phyloP scores from a whole-genome alignment of 2,888 invertebrate genomes.

The Ligdia adustata region DNA sequence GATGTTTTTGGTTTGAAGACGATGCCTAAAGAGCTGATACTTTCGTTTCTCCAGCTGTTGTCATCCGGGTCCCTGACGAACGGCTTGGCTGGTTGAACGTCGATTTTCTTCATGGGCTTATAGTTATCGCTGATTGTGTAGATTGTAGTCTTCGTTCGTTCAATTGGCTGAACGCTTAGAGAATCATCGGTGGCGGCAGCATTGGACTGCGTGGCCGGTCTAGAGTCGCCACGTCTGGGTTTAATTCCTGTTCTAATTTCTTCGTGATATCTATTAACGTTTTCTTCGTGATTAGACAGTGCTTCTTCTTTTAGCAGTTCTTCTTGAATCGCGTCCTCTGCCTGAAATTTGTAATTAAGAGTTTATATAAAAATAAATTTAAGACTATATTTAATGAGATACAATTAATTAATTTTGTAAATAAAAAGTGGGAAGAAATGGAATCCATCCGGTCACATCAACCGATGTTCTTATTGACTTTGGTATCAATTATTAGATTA shows the following conservation, averaged over 20 bases:
- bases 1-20: constrained; percentile 76
- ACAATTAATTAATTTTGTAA: too few relatives aligned
- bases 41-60: constrained; percentile 79
- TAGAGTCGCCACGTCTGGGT: too few relatives aligned
- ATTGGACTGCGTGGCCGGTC: too few relatives aligned
- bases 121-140: constrained; percentile 68
- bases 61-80: constrained; percentile 73
- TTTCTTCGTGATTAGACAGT: constrained; percentile 52
- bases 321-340: constrained; percentile 66
- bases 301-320: constrained; percentile 62
- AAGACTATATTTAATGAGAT: constrained; percentile 3
- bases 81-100: constrained; percentile 63
- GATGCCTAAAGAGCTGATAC: constrained; percentile 75
- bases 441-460: too few relatives aligned
- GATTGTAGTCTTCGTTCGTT: constrained; percentile 40
- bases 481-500: too few relatives aligned
- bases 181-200: constrained; percentile 36
- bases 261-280: constrained; percentile 41
- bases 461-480: too few relatives aligned
- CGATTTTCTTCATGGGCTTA: constrained; percentile 72
- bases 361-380: neutral
- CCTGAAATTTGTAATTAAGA: constrained; percentile 51
- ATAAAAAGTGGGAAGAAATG: too few relatives aligned
- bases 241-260: neutral
- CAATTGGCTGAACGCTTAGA: constrained; percentile 63